These are phyloP conservation scores for Erpornis zantholeuca DNA, from an alignment of 2,113 vertebrate genomes.

Conservation along the genomic window DNA sequence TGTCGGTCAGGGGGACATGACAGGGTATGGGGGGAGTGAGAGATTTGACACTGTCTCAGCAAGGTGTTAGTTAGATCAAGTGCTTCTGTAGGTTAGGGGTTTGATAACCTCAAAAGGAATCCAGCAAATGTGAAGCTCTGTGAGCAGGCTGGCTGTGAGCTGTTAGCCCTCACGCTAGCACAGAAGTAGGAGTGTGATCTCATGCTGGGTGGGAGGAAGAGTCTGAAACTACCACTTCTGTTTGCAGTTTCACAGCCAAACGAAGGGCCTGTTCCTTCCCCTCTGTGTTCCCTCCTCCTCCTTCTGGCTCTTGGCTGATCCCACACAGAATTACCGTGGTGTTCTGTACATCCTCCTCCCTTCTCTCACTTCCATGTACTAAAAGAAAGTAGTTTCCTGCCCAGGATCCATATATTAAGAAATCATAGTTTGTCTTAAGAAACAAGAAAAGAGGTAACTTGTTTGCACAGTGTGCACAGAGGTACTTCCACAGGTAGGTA, in stretches of 20 bases:
- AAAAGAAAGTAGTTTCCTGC: background rate
- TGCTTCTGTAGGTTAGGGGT: background rate
- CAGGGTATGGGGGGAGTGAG: background rate
- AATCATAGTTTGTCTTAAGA: background rate
- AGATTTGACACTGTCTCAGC: background rate
- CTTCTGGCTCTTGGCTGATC: background rate
- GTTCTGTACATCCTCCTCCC: background rate
- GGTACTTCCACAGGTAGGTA: background rate
- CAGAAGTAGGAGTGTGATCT: background rate
- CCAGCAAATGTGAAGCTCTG: background rate
- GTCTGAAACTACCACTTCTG: constrained; percentile 18
- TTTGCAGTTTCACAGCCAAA: constrained; percentile 22
- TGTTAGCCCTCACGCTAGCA: background rate
- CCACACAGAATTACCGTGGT: background rate
- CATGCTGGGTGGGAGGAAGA: background rate
- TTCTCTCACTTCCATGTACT: background rate
- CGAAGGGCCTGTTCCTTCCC: background rate
- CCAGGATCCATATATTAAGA: background rate
- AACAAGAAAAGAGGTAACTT: background rate
- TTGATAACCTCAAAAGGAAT: background rate
- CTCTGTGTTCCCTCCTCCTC: background rate
- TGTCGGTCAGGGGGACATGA: background rate
- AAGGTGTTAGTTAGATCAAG: background rate
- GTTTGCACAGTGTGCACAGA: background rate
- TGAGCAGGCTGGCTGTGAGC: background rate